Conservation (phyloP, 2,888 invertebrate genomes). For the Protodeltote pygarga region DNA sequence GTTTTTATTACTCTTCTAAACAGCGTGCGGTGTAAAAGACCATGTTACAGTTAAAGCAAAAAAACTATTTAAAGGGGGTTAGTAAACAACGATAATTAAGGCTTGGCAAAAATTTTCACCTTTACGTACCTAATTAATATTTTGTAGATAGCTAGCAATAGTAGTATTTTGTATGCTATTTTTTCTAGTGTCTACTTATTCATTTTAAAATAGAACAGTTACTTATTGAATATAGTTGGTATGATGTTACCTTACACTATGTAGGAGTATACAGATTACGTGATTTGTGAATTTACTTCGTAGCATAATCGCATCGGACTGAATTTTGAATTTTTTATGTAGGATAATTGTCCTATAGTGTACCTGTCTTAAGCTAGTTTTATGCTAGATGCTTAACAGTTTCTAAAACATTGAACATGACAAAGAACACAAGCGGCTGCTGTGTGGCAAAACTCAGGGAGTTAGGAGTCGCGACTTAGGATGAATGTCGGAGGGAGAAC, state of each 20-base stretch:
- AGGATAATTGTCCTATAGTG: slow-evolving; percentile 57
- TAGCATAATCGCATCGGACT: slow-evolving; percentile 46
- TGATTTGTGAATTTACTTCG: slow-evolving; percentile 35
- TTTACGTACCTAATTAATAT: slow-evolving; percentile 45
- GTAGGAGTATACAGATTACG: slow-evolving; percentile 38
- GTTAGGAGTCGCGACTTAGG: slow-evolving; percentile 44
- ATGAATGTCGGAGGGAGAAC: slow-evolving; percentile 56
- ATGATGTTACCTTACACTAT: slow-evolving; percentile 38
- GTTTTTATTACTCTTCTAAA: slow-evolving; percentile 12
- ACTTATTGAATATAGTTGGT: slow-evolving; percentile 41
- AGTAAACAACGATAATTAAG: slow-evolving; percentile 54
- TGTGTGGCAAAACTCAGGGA: slow-evolving; percentile 41
- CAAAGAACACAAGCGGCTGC: slow-evolving; percentile 59
- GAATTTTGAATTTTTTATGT: slow-evolving; percentile 37
- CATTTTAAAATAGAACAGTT: slow-evolving; percentile 26
- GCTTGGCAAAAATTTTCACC: slow-evolving; percentile 51
- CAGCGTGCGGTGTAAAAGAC: slow-evolving; percentile 27
- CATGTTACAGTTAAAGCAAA: slow-evolving; percentile 30
- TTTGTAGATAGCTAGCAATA: slow-evolving; percentile 58
- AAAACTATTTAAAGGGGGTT: slow-evolving; percentile 48
- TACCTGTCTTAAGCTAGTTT: slow-evolving; percentile 58
- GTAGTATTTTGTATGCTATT: slow-evolving; percentile 57
- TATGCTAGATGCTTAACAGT: slow-evolving; percentile 68
- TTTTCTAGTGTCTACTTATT: slow-evolving; percentile 35
- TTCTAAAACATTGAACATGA: slow-evolving; percentile 67